Base-by-base conservation (phyloP, 2,113 vertebrate species). In the Cnemophilus loriae region DNA sequence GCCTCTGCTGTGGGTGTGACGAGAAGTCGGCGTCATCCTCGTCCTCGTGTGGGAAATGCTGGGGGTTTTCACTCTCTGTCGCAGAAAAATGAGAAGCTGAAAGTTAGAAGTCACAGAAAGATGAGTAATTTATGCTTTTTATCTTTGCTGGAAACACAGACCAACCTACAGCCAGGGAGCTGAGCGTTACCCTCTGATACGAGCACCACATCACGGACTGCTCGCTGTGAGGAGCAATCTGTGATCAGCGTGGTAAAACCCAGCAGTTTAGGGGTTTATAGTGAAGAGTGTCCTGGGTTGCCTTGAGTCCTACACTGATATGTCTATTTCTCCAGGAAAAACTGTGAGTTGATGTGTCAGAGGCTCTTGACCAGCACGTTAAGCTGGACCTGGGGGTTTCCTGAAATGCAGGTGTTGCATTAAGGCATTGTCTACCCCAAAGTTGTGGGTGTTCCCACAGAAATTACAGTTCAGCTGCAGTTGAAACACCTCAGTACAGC, bases 181-280 rank as follows among this genome's bases (percentile, higher is more conserved):
- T 87, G 87, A 3, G 33, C 23, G 11, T 30, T 65, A 2, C 4
- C 35, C 49, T 53, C 24, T 55, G 49, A 2, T 32, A 5, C 2
- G 55, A 65, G 7, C 30, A 7, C 13, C 27, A 15, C 44, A 18
- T 27, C 61, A 26, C 19, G 1, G 42, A 17, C 57, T 57, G 8
- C 69, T 75, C 47, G 1, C 32, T 1, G 6, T 0, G 3, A 61
- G 23, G 39, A 22, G 1, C 10, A 3, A 2, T 55, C 49, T 16
- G 60, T 35, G 59, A 37, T 22, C 47, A 76, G 0, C 1, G 0
- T 4, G 32, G 41, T 47, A 53, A 74, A 80, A 2, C 1, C 0
- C 16, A 24, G 17, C 3, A 14, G 11, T 33, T 85, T 4, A 6
- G 64, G 47, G 39, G 5, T 71, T 89, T 59, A 2, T n/a, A 2